Evolutionary conservation across 2,113 vertebrate genomes (phyloP).

Genomic region (Hystrix brachyura): DNA sequence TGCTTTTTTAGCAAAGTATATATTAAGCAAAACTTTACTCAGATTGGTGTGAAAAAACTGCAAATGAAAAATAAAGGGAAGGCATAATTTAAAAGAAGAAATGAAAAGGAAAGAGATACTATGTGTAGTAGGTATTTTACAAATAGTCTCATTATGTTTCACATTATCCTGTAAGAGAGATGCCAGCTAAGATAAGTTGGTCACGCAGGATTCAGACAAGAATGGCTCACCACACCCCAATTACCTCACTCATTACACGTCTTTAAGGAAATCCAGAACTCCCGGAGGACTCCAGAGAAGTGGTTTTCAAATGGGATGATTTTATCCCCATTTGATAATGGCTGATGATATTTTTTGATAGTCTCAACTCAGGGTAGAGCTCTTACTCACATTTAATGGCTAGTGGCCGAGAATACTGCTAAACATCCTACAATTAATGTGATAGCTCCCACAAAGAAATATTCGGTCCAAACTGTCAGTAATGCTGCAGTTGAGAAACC

Average conservation of each 20-base stretch:
- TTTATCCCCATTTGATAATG: not conserved
- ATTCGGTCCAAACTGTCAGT: not conserved
- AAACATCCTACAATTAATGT: not conserved
- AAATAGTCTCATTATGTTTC: not conserved
- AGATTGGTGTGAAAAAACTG: constrained; percentile 12
- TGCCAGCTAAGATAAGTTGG: not conserved
- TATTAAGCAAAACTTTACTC: not conserved
- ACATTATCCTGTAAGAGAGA: not conserved
- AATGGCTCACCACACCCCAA: not conserved
- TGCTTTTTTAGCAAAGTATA: not conserved
- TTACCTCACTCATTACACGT: not conserved
- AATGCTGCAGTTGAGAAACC: not conserved
- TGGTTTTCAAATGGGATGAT: not conserved
- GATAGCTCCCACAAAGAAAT: not conserved
- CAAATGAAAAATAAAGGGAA: not conserved
- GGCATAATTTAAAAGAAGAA: not conserved
- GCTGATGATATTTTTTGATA: not conserved
- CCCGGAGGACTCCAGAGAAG: not conserved
- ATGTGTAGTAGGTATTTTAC: not conserved
- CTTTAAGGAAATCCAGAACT: not conserved
- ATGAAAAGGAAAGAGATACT: not conserved
- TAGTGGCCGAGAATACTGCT: not conserved
- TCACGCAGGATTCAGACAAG: not conserved
- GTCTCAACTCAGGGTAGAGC: not conserved
- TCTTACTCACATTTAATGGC: not conserved